Conservation (phyloP, 2,797 vertebrate species). For the Chiloscyllium punctatum region DNA sequence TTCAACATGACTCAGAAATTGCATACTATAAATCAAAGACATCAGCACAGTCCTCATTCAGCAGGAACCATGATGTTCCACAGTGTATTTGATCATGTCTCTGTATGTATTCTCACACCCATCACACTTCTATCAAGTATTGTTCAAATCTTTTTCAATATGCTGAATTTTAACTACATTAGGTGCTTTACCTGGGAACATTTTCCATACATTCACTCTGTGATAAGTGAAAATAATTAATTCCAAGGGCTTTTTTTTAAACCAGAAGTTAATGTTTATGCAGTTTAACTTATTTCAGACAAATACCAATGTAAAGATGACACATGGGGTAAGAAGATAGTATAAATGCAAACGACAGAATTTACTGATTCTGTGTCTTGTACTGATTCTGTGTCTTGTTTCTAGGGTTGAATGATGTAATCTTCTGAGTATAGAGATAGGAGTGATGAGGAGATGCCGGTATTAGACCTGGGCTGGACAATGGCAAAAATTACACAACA, state of each 20-base stretch:
- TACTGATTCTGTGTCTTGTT: not conserved
- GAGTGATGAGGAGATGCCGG: too few species aligned
- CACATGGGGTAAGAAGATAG: not conserved
- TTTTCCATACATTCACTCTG: not conserved
- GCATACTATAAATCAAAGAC: not conserved
- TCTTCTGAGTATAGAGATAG: not conserved
- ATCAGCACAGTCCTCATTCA: not conserved
- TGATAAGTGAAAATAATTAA: not conserved
- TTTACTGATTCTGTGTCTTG: not conserved
- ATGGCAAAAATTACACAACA: too few species aligned
- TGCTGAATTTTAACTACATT: not conserved
- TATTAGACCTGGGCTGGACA: too few species aligned
- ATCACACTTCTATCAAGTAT: not conserved
- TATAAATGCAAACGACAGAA: not conserved
- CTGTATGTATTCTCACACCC: not conserved
- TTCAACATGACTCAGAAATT: not conserved
- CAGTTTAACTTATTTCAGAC: not conserved
- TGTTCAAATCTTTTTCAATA: not conserved
- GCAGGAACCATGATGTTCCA: not conserved
- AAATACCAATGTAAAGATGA: not conserved
- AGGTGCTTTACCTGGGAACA: not conserved
- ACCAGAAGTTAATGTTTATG: not conserved
- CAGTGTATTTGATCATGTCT: not conserved
- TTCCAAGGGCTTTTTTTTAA: not conserved
- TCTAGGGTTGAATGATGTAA: not conserved